phyloP scores from a whole-genome alignment of 2,113 vertebrate genomes.

The Tetrao urogallus region DNA sequence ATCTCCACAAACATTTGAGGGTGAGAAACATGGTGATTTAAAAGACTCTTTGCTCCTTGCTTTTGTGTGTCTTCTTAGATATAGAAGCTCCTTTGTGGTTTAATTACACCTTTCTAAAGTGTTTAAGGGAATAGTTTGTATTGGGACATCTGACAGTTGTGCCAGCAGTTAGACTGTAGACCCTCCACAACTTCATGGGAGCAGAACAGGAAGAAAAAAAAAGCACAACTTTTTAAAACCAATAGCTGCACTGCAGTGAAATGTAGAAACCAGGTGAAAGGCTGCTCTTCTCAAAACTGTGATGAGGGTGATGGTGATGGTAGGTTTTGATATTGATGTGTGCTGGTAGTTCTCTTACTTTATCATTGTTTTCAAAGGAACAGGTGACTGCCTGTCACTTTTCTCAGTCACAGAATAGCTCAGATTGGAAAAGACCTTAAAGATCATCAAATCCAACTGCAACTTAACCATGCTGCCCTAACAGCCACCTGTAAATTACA shows the following conservation, averaged over 20 bases:
- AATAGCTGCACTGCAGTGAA: not conserved
- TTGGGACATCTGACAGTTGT: not conserved
- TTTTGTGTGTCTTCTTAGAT: not conserved
- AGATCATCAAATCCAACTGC: no score
- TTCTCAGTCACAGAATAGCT: not conserved
- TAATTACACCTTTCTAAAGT: not conserved
- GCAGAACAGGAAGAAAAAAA: not conserved
- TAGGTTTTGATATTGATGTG: not conserved
- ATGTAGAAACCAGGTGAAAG: not conserved
- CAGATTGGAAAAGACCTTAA: no score
- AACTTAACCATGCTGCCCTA: no score
- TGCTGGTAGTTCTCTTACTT: not conserved
- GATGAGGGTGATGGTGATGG: not conserved
- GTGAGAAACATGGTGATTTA: fast-evolving
- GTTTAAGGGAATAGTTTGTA: not conserved
- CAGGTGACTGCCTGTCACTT: not conserved
- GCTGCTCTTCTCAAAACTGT: not conserved
- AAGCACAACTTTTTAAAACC: no score
- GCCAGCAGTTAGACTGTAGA: not conserved
- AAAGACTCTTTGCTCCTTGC: not conserved
- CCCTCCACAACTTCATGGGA: not conserved
- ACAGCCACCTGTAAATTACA: no score
- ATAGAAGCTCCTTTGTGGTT: not conserved
- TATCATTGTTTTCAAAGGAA: not conserved
- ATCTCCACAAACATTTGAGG: not conserved